phyloP scores from a whole-genome alignment of 1,140 invertebrate genomes.

The Drosophila yakuba region DNA sequence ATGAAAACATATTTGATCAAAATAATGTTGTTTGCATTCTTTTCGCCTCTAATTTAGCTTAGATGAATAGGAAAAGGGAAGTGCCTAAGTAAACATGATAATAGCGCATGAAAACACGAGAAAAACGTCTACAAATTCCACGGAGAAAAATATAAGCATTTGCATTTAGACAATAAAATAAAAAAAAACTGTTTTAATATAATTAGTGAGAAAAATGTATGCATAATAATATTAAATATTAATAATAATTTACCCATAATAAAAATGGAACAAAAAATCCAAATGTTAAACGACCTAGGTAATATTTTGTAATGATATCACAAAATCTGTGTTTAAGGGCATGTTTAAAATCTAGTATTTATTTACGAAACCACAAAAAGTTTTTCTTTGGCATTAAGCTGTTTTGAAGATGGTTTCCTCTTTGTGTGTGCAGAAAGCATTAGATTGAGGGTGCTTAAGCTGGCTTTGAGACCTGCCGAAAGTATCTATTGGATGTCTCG shows the following conservation, averaged over 20 bases:
- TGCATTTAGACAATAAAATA: too few relatives aligned
- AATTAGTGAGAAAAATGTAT: too few relatives aligned
- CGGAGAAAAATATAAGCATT: not conserved
- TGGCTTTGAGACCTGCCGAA: slow-evolving; percentile 30
- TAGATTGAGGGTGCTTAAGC: slow-evolving; percentile 4
- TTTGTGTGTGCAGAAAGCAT: not conserved
- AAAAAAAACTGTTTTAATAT: too few relatives aligned
- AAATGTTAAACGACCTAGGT: too few relatives aligned
- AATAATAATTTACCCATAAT: too few relatives aligned
- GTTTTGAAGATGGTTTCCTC: not conserved
- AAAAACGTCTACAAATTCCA: slow-evolving; percentile 1
- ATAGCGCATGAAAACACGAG: not conserved
- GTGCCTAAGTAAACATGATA: slow-evolving; percentile 5
- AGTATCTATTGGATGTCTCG: slow-evolving; percentile 31
- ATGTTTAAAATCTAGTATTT: not conserved
- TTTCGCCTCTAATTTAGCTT: slow-evolving; percentile 53
- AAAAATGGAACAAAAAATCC: too few relatives aligned
- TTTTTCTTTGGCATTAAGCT: not conserved
- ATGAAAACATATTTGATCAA: slow-evolving; percentile 67
- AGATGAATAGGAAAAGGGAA: slow-evolving; percentile 26
- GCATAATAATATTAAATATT: too few relatives aligned
- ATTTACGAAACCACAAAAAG: not conserved
- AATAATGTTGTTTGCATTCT: slow-evolving; percentile 71
- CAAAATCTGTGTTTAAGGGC: too few relatives aligned
- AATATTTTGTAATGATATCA: too few relatives aligned